Percentiles rank a stretch among this genome's conserved stretches.
These are phyloP conservation scores for Hydractinia echinata DNA, from an alignment of 30 jellyfish, hydroid and myxozoan genomes.

Conservation along the genomic window DNA sequence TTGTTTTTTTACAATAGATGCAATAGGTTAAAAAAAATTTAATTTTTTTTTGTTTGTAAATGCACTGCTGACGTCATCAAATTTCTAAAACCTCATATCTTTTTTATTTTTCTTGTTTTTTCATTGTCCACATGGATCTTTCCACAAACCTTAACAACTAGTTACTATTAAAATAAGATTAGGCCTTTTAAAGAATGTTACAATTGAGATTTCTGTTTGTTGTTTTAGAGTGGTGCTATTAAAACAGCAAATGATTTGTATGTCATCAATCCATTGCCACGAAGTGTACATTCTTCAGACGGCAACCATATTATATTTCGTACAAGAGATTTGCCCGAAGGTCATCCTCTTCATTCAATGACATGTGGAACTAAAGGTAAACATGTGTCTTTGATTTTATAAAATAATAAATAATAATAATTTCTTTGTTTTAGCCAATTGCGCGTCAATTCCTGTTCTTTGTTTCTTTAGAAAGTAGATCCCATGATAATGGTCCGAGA, in stretches of 20 bases:
- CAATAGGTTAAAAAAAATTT: no score
- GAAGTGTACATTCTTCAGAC: constrained; percentile 12
- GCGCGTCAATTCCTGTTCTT: no score
- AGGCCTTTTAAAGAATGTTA: background rate
- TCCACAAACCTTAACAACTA: no score
- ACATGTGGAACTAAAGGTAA: constrained; percentile 13
- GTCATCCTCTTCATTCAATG: background rate
- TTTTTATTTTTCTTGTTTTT: no score
- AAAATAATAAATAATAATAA: background rate
- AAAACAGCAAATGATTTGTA: constrained; percentile 42
- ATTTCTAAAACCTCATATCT: no score
- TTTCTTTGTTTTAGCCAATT: no score
- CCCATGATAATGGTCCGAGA: background rate
- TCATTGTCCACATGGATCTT: no score
- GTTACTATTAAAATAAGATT: no score
- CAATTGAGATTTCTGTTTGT: background rate
- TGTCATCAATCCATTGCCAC: constrained; percentile 70
- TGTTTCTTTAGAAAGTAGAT: no score
- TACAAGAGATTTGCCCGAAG: constrained; percentile 44
- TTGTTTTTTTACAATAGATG: no score
- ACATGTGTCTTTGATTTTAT: background rate
- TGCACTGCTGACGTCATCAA: no score
- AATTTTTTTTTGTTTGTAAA: no score
- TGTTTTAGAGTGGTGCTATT: constrained; percentile 64
- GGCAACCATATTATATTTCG: constrained; percentile 56